phyloP scores from a whole-genome alignment of 2,888 invertebrate species.

The Anagyrus pseudococci region DNA sequence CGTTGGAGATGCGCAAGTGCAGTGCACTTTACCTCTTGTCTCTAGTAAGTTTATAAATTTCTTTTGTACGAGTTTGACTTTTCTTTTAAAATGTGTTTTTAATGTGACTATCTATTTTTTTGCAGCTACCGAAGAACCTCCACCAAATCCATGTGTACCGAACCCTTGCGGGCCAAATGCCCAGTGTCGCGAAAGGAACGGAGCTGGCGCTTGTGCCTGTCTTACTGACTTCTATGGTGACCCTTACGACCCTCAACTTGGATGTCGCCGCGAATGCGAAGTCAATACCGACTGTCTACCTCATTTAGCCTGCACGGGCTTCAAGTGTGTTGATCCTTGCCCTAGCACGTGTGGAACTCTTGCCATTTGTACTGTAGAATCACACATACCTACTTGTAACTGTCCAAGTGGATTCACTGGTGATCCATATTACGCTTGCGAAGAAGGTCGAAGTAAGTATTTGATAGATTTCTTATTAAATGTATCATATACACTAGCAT shows the following conservation, averaged over 20 bases:
- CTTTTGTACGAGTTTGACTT: background rate
- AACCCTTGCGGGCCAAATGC: constrained; percentile 88
- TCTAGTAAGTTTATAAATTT: constrained; percentile 50
- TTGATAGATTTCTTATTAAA: background rate
- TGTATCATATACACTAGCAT: background rate
- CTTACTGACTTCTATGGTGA: constrained; percentile 81
- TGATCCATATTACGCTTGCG: constrained; percentile 76
- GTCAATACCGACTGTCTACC: constrained; percentile 77
- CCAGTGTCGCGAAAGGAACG: constrained; percentile 81
- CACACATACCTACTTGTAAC: constrained; percentile 79
- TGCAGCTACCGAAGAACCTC: constrained; percentile 42
- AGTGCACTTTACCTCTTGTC: constrained; percentile 62
- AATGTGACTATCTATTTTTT: constrained; percentile 22
- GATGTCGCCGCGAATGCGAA: constrained; percentile 81
- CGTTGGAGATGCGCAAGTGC: constrained; percentile 76
- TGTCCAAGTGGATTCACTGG: constrained; percentile 80
- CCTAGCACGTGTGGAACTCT: constrained; percentile 82
- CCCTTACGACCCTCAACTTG: constrained; percentile 74
- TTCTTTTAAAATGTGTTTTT: background rate
- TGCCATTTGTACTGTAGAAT: constrained; percentile 79
- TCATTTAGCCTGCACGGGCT: constrained; percentile 78
- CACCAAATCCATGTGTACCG: constrained; percentile 78
- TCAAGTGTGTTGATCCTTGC: constrained; percentile 86
- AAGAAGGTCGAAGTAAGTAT: constrained; percentile 43
- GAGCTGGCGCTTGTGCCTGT: constrained; percentile 86